phyloP scores from a whole-genome alignment of 2,113 vertebrate genomes.

The Centropus bengalensis region DNA sequence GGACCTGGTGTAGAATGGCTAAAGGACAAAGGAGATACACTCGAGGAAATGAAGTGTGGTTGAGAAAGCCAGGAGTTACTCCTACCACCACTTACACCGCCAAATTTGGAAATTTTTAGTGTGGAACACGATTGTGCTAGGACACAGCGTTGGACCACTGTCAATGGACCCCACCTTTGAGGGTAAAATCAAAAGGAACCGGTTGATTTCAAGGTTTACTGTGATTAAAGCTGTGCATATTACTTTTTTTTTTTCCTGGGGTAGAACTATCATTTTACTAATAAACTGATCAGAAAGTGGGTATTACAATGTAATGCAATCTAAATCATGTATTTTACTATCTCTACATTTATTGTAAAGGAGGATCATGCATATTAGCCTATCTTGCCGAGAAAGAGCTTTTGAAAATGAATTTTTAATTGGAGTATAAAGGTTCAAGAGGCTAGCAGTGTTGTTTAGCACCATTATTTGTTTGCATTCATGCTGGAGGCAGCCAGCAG shows the following conservation, averaged over 20 bases:
- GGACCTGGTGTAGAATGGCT: neutral
- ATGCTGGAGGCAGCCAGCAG: neutral
- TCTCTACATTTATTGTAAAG: neutral
- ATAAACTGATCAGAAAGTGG: neutral
- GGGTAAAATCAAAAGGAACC: neutral
- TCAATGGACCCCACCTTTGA: neutral
- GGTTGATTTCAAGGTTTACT: neutral
- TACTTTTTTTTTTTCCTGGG: neutral
- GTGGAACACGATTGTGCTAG: neutral
- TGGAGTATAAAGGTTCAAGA: neutral
- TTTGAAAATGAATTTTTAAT: neutral
- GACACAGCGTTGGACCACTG: rapidly evolving
- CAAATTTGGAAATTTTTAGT: neutral
- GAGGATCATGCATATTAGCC: neutral
- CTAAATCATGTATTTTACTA: neutral
- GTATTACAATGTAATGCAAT: neutral
- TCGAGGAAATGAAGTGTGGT: neutral
- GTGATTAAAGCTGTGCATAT: neutral
- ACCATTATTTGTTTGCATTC: neutral
- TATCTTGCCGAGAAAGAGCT: neutral
- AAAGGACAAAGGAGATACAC: neutral
- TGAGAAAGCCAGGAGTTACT: neutral
- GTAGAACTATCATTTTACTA: neutral
- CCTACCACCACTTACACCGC: neutral
- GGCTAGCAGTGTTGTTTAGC: neutral